phyloP scores from a whole-genome alignment of 2,113 vertebrate species.

The Ailurus styani region DNA sequence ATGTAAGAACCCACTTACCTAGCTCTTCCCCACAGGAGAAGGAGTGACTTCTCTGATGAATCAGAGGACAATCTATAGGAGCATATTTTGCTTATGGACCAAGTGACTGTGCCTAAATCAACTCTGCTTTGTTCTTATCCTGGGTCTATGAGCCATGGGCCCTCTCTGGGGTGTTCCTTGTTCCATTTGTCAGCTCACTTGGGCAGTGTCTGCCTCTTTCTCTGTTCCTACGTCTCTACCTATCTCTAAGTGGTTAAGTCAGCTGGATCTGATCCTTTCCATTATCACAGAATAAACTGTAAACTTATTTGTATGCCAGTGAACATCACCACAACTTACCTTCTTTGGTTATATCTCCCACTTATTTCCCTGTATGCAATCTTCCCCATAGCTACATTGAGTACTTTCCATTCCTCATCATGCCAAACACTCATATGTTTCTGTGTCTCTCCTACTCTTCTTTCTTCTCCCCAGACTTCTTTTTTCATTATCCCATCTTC shows the following conservation, averaged over 20 bases:
- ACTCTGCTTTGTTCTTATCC: background rate
- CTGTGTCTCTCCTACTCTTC: background rate
- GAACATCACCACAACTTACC: background rate
- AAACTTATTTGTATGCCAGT: background rate
- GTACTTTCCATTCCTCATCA: background rate
- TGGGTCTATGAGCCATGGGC: background rate
- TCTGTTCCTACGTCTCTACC: background rate
- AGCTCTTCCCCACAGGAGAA: background rate
- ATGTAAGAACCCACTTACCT: background rate
- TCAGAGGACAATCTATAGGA: background rate
- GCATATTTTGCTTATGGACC: background rate
- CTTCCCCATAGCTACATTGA: background rate
- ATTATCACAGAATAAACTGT: background rate
- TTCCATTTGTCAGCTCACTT: background rate
- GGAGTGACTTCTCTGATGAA: background rate
- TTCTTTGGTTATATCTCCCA: background rate
- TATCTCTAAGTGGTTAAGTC: background rate
- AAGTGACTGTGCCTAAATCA: background rate
- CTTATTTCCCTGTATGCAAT: background rate
- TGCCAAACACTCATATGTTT: background rate
- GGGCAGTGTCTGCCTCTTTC: background rate
- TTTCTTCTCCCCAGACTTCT: background rate
- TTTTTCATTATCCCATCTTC: background rate
- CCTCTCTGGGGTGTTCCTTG: background rate
- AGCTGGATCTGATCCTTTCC: background rate